Base-by-base conservation (phyloP, 1,140 invertebrate genomes). In the Brachystomella parvula region DNA sequence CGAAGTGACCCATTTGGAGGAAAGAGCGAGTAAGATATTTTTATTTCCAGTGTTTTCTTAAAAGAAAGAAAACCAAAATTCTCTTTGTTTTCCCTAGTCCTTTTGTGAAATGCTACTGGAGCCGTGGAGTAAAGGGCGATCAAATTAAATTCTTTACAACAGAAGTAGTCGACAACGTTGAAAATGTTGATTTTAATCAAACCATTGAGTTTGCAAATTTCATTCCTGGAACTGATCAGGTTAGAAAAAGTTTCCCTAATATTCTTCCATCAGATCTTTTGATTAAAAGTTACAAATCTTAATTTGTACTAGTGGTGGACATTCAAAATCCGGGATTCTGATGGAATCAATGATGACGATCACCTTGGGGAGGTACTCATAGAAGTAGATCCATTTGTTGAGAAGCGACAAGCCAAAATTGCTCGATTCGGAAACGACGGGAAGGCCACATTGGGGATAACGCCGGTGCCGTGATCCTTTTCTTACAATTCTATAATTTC, bases 101-200 rank as follows among this genome's bases (percentile, higher is more conserved):
- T 2, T 73, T 66, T 29, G 68, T 73, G 0, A 65, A 73, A 60
- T 65, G 63, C 30, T 73, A 73, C 39, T 73, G 58, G 31, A 31
- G 69, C 1, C 31, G 33, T 17, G 71, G 68, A 3, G 64, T 66
- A 31, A 64, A 70, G 2, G 68, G 71, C 0, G 35, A 57, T 19
- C 63, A 67, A 28, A 19, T 19, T n/a, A 66, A 68, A 32, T 69
- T 72, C 61, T 47, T 29, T 30, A 66, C 66, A 21, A 70, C 71
- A 19, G n/a, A 64, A 0, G 57, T 61, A 1, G 64, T 70, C 29
- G 60, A 73, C 31, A 69, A 73, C 58, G 28, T 47, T 9, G 66
- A 73, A 56, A 70, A 62, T 60, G 63, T 59, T 12, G 58, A 64
- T 19, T 73, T 63, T 60, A 47, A 65, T 9, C 30, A 63, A 26